These are phyloP conservation scores for Telmatochromis sp. DNA, from an alignment of 2,113 vertebrate species.

Conservation along the genomic window DNA sequence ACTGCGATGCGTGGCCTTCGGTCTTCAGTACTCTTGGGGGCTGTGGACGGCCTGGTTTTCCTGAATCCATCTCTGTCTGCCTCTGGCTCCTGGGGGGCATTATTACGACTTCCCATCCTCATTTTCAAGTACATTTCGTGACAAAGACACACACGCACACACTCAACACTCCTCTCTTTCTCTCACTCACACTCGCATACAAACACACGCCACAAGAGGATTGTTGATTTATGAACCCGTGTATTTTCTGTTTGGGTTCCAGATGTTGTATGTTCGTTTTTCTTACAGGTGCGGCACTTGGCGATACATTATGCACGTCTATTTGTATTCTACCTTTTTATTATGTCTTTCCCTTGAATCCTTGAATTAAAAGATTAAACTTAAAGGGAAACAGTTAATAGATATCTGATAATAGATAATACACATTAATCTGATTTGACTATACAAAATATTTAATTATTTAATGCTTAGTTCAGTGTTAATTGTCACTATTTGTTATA, in stretches of 20 bases:
- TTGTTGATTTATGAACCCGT: not conserved
- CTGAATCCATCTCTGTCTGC: not conserved
- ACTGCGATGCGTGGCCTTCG: fast-evolving
- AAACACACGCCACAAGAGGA: not conserved
- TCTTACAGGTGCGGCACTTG: not conserved
- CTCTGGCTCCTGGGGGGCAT: not conserved
- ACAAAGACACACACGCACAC: not conserved
- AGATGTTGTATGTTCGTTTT: not conserved
- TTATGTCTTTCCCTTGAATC: not conserved
- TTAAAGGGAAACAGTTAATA: not conserved
- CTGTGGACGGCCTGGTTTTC: not conserved
- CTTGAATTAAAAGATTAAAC: not conserved
- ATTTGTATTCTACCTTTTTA: not conserved
- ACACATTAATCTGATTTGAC: not conserved
- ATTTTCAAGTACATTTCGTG: not conserved
- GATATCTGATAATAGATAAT: not conserved
- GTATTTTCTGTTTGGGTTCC: not conserved
- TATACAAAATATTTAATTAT: not conserved
- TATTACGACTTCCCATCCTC: not conserved
- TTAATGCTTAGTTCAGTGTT: not conserved
- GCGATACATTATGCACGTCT: not conserved
- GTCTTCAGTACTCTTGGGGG: not conserved
- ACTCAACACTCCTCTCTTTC: not conserved
- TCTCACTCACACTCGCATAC: not conserved
- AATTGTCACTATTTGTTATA: not conserved